Conservation (phyloP, 2,113 vertebrate species). For the Fregetta grallaria region DNA sequence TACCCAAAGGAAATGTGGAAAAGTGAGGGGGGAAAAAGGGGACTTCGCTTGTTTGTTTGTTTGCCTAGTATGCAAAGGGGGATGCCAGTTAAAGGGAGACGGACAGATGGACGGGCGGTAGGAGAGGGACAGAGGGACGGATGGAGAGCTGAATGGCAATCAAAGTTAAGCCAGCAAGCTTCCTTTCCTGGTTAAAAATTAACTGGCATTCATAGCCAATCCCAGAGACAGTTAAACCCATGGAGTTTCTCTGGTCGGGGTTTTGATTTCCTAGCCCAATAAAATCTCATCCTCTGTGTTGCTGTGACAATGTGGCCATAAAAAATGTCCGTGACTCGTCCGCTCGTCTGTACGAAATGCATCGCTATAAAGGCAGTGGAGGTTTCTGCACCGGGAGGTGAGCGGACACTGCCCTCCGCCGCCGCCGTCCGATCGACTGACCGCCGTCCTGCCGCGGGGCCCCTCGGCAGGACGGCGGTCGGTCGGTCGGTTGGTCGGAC, state of each 20-base stretch:
- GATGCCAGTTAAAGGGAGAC: constrained; percentile 31
- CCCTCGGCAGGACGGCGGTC: too few relatives aligned
- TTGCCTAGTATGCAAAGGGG: constrained; percentile 26
- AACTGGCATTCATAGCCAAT: constrained; percentile 70
- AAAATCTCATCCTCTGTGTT: constrained; percentile 90
- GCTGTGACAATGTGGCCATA: constrained; percentile 93
- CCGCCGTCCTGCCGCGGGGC: too few relatives aligned
- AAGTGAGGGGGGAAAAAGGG: neutral
- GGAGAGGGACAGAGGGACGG: neutral
- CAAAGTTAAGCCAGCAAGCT: constrained; percentile 58
- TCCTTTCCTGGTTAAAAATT: constrained; percentile 81
- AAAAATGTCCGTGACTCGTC: constrained; percentile 87
- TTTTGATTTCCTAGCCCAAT: constrained; percentile 92
- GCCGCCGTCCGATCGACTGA: neutral
- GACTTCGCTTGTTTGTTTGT: constrained; percentile 64
- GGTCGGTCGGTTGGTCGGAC: too few relatives aligned
- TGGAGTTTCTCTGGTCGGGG: constrained; percentile 81
- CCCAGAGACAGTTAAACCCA: constrained; percentile 78
- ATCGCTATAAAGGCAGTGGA: constrained; percentile 87
- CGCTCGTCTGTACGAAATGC: constrained; percentile 86
- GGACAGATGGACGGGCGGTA: constrained; percentile 5
- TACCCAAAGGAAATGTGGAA: constrained; percentile 22
- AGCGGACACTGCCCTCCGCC: constrained; percentile 24
- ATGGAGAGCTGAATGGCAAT: constrained; percentile 22
- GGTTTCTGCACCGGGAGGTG: constrained; percentile 78